These are phyloP conservation scores for Tachystola acroxantha DNA, from an alignment of 2,888 invertebrate species.

Conservation along the genomic window DNA sequence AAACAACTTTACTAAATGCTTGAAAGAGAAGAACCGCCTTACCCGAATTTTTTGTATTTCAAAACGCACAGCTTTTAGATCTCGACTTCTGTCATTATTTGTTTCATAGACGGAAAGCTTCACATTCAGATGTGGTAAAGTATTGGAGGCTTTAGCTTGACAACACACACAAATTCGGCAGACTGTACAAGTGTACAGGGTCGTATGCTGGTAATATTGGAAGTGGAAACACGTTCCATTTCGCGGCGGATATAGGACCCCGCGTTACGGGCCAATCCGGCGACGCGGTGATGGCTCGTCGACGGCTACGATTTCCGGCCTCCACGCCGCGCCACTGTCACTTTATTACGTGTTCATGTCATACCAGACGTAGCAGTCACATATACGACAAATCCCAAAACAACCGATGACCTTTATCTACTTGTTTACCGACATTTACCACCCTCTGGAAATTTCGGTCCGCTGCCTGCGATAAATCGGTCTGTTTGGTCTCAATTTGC, in stretches of 20 bases:
- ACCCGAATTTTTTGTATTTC: too few relatives aligned
- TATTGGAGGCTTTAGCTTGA: too few relatives aligned
- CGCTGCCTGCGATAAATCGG: too few relatives aligned
- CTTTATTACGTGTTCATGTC: constrained; percentile 44
- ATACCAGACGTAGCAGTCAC: constrained; percentile 25
- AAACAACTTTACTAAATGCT: too few relatives aligned
- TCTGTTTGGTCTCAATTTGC: too few relatives aligned
- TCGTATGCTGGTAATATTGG: constrained; percentile 37
- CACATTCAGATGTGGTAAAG: too few relatives aligned
- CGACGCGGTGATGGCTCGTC: constrained; percentile 56
- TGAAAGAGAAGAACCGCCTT: too few relatives aligned
- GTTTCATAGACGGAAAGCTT: too few relatives aligned
- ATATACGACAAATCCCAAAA: constrained; percentile 24
- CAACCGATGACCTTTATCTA: constrained; percentile 22
- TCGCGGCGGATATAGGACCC: constrained; percentile 65
- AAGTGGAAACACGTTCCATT: constrained; percentile 63
- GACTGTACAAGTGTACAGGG: constrained; percentile 1
- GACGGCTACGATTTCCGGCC: constrained; percentile 63
- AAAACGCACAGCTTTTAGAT: too few relatives aligned
- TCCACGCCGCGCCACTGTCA: constrained; percentile 35
- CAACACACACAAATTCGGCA: constrained; percentile 4
- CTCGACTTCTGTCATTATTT: too few relatives aligned
- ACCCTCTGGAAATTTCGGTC: too few relatives aligned
- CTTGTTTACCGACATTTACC: too few relatives aligned
- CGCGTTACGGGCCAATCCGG: constrained; percentile 53